A percentile compares a stretch with the other conserved stretches of the same genome.
Conservation (phyloP, 2,113 vertebrate genomes). For the Leptobrachium ailaonicum region DNA sequence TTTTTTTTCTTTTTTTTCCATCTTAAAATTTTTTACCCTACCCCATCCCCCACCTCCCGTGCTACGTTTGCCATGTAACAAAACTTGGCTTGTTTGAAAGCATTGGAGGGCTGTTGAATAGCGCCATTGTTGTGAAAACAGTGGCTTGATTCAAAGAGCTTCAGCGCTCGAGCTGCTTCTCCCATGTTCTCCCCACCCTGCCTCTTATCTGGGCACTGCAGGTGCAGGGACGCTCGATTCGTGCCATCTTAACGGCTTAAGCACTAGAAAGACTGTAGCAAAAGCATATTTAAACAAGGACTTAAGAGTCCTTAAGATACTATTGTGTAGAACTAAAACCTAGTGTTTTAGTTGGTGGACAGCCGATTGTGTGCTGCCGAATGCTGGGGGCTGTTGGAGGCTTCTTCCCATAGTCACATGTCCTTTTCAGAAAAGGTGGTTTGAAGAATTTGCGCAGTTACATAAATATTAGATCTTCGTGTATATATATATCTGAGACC, state of each 20-base stretch:
- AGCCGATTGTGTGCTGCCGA: no score
- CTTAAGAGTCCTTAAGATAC: no score
- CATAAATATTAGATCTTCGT: no score
- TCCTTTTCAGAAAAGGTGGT: no score
- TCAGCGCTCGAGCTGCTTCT: conserved; percentile 51
- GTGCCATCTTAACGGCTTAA: conserved; percentile 38
- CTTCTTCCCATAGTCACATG: no score
- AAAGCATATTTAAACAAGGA: not conserved
- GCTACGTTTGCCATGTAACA: conserved; percentile 57
- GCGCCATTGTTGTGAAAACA: conserved; percentile 59
- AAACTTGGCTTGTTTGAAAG: conserved; percentile 60
- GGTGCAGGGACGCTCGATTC: conserved; percentile 52
- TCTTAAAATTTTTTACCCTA: conserved; percentile 27
- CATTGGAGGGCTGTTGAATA: conserved; percentile 56
- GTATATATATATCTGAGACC: no score
- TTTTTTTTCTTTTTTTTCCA: conserved; percentile 14
- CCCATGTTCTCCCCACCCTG: conserved; percentile 32
- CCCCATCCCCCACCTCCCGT: conserved; percentile 36
- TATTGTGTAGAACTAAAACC: no score
- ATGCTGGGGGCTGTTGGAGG: no score
- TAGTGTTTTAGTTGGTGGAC: no score
- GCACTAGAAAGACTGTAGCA: conserved; percentile 19
- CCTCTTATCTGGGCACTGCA: conserved; percentile 60
- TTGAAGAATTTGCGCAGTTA: no score
- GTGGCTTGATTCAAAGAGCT: conserved; percentile 57